Evolutionary conservation across 2,888 invertebrate genomes (phyloP), one percentile per base, ranked within the genome.

Genomic region (Euclidia mi): DNA sequence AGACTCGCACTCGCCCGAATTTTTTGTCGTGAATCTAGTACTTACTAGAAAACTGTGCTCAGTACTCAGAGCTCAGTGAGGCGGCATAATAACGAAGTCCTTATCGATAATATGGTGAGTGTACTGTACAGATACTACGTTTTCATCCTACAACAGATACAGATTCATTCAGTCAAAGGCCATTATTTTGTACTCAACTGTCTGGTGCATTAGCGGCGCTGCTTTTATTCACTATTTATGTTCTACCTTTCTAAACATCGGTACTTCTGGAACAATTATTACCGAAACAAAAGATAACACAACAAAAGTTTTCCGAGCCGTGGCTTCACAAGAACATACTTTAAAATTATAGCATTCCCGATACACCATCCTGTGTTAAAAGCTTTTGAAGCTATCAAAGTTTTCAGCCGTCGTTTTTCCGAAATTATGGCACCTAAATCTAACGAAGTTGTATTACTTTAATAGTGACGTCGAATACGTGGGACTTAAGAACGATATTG

Each of bases 81-180:
- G 65, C 77, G 71, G 71, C 59, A 79, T 79, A 79, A 82, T 78
- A 79, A 79, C 76, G 69, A 73, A 62, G 72, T 71, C 69, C 66
- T 66, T 69, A 57, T 62, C 72, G 60, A 71, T 78, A 76, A 62
- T 67, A 46, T 65, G 66, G 43, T 50, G 34, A 7, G 64, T 56
- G 61, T 50, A n/a, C n/a, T n/a, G n/a, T n/a, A 63, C 53, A 56
- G 60, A 60, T 42, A 49, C 46, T 46, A 58, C 41, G 55, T 63
- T 58, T 71, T 38, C 59, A 64, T 56, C 61, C 61, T 58, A 59
- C 46, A 60, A 63, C 50, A 53, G 58, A 55, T 53, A 64, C 58
- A 61, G 61, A 66, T 65, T 65, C 44, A 56, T 57, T 59, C 32
- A 50, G 48, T 70, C 48, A 52, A 40, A 35, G 41, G 38, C 49